Evolutionary conservation across 2,113 vertebrate species (phyloP).

Genomic region (Toxostoma redivivum): DNA sequence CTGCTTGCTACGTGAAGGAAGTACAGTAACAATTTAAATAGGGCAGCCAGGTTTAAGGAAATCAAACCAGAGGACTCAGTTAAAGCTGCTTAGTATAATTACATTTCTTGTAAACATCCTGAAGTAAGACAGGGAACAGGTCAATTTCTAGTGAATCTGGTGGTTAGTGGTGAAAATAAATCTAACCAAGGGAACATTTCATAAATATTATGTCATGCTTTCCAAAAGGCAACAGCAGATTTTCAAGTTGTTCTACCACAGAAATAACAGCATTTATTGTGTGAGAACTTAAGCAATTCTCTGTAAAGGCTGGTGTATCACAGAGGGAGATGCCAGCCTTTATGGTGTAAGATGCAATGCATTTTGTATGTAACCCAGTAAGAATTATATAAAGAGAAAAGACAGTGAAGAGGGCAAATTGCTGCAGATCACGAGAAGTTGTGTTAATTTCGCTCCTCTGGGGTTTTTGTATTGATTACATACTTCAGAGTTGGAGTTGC

Average conservation of each 20-base stretch:
- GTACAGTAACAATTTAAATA: neutral
- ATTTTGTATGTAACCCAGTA: neutral
- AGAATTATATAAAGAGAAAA: neutral
- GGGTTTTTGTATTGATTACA: neutral
- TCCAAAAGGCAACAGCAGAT: neutral
- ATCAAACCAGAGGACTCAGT: neutral
- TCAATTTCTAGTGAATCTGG: neutral
- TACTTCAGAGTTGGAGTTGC: neutral
- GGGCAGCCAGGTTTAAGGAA: neutral
- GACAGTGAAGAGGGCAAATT: neutral
- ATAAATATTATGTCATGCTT: neutral
- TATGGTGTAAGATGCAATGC: neutral
- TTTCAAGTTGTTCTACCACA: neutral
- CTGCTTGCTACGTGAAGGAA: neutral
- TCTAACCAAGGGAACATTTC: neutral
- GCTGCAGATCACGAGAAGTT: neutral
- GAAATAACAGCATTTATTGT: neutral
- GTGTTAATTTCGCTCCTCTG: neutral
- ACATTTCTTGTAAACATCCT: neutral
- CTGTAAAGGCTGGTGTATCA: neutral
- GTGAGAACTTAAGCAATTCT: neutral
- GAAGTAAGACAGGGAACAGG: neutral
- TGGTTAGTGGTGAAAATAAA: neutral
- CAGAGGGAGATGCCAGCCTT: neutral
- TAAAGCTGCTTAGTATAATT: neutral